Evolutionary conservation across 2,888 invertebrate species (phyloP).

Genomic region (Sipha maydis): DNA sequence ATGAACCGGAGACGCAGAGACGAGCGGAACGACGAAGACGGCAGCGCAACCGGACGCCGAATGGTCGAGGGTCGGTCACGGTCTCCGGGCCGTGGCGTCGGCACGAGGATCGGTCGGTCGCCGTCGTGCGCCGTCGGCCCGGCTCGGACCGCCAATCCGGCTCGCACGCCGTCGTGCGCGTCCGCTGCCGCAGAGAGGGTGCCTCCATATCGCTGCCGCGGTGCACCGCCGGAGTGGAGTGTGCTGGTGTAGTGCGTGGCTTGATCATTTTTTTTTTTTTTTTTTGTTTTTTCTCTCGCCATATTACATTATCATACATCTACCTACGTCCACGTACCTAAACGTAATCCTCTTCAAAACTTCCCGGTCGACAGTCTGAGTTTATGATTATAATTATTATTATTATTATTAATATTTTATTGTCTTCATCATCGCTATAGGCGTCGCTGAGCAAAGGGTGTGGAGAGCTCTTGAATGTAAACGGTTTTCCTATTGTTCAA

Average conservation of each 20-base stretch:
- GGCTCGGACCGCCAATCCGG: constrained; percentile 20
- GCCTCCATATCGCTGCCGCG: neutral
- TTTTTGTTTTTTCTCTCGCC: neutral
- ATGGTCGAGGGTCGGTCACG: constrained; percentile 54
- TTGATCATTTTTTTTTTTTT: too few relatives aligned
- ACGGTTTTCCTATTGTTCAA: too few relatives aligned
- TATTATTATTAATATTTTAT: too few relatives aligned
- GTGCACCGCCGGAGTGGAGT: neutral
- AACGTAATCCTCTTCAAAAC: too few relatives aligned
- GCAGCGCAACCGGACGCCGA: constrained; percentile 42
- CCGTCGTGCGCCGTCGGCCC: constrained; percentile 52
- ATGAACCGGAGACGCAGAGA: neutral
- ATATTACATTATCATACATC: too few relatives aligned
- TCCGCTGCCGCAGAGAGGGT: neutral
- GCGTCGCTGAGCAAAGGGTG: too few relatives aligned
- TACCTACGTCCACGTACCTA: too few relatives aligned
- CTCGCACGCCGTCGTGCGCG: neutral
- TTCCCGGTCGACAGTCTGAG: too few relatives aligned
- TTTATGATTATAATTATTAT: too few relatives aligned
- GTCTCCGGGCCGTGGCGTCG: constrained; percentile 44
- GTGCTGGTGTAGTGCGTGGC: neutral
- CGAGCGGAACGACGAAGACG: constrained; percentile 27
- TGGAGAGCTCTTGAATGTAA: too few relatives aligned
- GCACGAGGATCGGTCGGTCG: constrained; percentile 59
- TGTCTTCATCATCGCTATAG: too few relatives aligned